Base-by-base conservation (phyloP, 2,113 vertebrate species). In the Gymnorhina tibicen region DNA sequence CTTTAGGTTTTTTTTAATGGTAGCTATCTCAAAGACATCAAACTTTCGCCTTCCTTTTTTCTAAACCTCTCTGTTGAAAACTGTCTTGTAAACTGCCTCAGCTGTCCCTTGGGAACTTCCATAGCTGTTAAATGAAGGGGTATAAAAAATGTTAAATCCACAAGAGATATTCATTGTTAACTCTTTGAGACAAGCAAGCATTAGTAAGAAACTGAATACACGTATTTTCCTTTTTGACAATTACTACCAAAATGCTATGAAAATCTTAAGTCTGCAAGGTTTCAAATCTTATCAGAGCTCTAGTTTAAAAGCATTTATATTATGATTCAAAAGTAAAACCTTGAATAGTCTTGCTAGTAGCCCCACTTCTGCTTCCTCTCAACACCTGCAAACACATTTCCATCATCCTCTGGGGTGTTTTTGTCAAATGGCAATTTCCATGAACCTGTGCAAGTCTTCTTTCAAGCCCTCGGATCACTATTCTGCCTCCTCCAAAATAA, bases 1-100 rank as follows among this genome's bases (percentile, higher is more conserved):
- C 2, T 41, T 63, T 0, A 0, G 1, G 7, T 3, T 44, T 70
- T 70, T 91, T 83, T 53, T 32, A 55, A 74, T 3, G 7, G 27
- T 11, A 56, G 21, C 32, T 23, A n/a, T 17, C 30, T 78, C 50
- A 37, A 18, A 37, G 15, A 66, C 24, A 75, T n/a, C 41, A 58
- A 64, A 74, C 26, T 44, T 64, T 39, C 32, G 75, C 44, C 39
- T 87, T 83, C 13, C 33, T 62, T 72, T 67, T 75, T 30, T 67
- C 42, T 87, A 82, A 82, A 35, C 5, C 23, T n/a, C 52, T 72
- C 22, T 15, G 11, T 15, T 85, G 58, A 79, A 82, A 93, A 63
- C 22, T 21, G 21, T 19, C 39, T 55, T 70, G 30, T 30, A 56
- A 72, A 68, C 17, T 6, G n/a, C 67, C 24, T n/a, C 47, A 11